These are phyloP conservation scores for Callyntrura sp. DNA, from an alignment of 2,888 invertebrate species.

Conservation along the genomic window DNA sequence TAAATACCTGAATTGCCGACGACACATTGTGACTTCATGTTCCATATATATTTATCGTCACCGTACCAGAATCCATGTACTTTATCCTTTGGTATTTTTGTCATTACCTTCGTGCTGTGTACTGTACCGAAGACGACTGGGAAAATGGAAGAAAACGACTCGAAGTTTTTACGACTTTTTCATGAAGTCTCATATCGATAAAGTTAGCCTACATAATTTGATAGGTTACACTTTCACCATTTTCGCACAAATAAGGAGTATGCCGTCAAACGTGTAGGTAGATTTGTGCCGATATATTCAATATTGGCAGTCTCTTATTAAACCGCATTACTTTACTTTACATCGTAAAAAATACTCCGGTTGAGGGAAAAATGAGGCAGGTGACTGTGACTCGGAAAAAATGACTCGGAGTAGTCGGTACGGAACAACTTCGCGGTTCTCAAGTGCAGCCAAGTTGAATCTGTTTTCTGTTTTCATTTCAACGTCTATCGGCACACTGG, in stretches of 20 bases:
- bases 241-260: background rate
- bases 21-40: background rate
- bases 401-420: background rate
- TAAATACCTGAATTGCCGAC: background rate
- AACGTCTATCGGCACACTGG: background rate
- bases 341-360: background rate
- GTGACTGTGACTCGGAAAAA: too few relatives aligned
- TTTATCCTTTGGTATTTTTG: background rate
- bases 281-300: too few relatives aligned
- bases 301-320: background rate
- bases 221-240: slow-evolving; percentile 25
- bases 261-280: background rate
- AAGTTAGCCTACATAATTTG: slow-evolving; percentile 20
- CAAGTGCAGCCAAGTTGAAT: slow-evolving; percentile 1
- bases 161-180: slow-evolving; percentile 63
- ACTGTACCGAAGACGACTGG: too few relatives aligned
- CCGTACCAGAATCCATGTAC: background rate
- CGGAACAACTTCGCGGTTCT: background rate
- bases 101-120: background rate
- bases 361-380: background rate
- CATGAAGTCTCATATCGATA: slow-evolving; percentile 50
- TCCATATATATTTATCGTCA: background rate
- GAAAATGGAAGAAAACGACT: slow-evolving; percentile 30
- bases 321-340: background rate
- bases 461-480: background rate